Base-by-base conservation (phyloP, 1,140 invertebrate genomes). In the Dendrolimus punctatus region DNA sequence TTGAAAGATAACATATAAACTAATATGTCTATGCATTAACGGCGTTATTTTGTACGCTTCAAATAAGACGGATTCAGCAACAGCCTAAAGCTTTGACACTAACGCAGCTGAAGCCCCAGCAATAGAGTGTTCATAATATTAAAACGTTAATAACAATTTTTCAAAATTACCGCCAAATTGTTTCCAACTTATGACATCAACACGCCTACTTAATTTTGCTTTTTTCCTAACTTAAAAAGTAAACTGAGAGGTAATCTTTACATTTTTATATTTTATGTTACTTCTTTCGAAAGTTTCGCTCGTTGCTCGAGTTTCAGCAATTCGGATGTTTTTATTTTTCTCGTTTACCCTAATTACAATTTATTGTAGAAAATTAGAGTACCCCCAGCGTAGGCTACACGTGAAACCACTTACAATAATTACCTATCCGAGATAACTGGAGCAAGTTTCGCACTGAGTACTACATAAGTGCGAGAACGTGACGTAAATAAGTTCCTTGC, bases 141-240 rank as follows among this genome's bases (percentile, higher is more conserved):
- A 6, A 6, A 40, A 9, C 42, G 39, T 23, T 40, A 49, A 46
- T 49, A 51, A 46, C 50, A 41, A 50, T 52, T 56, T 60, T 49
- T 43, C 36, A 41, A 63, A 63, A 6, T 60, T 64, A 50, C 53
- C 37, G 37, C 44, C 40, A 60, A 67, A 57, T 61, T 67, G 59
- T 68, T 68, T 56, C 55, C 49, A 64, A 66, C 50, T 65, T 58
- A 55, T 56, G 58, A 62, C 57, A 68, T 68, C 59, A 68, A 65
- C 60, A 66, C 60, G 63, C 60, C 63, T 63, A 58, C 63, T 60
- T 65, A 61, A 65, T 66, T 65, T 62, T 60, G 61, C 56, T 61
- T 65, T 23, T 68, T 62, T 58, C 51, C 43, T 39, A 61, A 65
- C 49, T 68, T 65, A 48, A 56, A 65, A 60, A 68, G 63, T 68